Percentiles rank a stretch among this genome's conserved stretches.
phyloP scores from a whole-genome alignment of 2,113 vertebrate species.

The Diadophis punctatus region DNA sequence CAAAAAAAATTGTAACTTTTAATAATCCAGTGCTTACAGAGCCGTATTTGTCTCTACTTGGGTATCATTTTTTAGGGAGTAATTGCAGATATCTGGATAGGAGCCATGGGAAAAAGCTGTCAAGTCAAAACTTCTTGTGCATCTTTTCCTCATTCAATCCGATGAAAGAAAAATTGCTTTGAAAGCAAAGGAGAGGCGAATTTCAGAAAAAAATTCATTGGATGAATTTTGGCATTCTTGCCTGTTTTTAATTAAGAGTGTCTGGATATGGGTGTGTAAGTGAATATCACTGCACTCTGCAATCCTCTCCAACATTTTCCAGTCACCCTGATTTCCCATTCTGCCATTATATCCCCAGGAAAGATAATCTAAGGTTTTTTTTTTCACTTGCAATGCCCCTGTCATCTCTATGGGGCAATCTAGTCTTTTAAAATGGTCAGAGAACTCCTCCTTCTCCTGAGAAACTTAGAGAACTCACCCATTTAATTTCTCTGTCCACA shows the following conservation, averaged over 20 bases:
- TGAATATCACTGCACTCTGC: not conserved
- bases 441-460: not conserved
- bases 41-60: not conserved
- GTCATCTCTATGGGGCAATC: not conserved
- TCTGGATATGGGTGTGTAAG: not conserved
- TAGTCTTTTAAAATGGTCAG: not conserved
- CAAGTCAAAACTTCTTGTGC: not conserved
- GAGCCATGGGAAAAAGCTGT: not conserved
- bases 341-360: not conserved
- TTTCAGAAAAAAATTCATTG: not conserved
- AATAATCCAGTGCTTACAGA: not conserved
- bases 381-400: not conserved
- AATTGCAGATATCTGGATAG: not conserved
- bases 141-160: not conserved
- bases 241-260: not conserved
- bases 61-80: not conserved
- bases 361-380: not conserved
- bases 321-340: not conserved
- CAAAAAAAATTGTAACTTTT: not conserved
- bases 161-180: not conserved
- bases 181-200: not conserved
- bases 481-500: not conserved
- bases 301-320: not conserved
- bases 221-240: not conserved
- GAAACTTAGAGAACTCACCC: not conserved